phyloP scores from a whole-genome alignment of 2,888 invertebrate species.

The Chrysodeixis includens region DNA sequence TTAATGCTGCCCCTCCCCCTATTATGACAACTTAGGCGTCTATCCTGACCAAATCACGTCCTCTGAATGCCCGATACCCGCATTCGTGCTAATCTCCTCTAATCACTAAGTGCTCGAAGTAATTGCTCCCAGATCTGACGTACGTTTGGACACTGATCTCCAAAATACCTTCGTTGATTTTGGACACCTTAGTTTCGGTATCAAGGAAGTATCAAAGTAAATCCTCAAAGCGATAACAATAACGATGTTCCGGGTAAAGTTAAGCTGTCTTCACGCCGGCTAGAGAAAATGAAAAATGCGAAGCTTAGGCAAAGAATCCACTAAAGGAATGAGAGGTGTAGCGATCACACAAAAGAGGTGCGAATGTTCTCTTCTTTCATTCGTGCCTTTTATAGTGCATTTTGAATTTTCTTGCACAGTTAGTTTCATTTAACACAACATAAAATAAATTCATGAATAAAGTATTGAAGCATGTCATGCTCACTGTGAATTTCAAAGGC shows the following conservation, averaged over 20 bases:
- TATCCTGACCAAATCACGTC: slow-evolving; percentile 5
- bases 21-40: neutral
- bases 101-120: slow-evolving; percentile 1
- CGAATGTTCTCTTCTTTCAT: slow-evolving; percentile 21
- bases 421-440: neutral
- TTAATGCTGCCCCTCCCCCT: slow-evolving; percentile 6
- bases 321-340: slow-evolving; percentile 44
- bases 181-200: slow-evolving; percentile 2
- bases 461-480: neutral
- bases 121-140: neutral
- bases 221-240: slow-evolving; percentile 45
- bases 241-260: slow-evolving; percentile 46
- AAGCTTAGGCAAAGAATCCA: slow-evolving; percentile 50
- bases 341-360: slow-evolving; percentile 27
- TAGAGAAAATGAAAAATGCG: slow-evolving; percentile 53
- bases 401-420: neutral
- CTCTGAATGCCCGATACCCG: slow-evolving; percentile 6
- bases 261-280: slow-evolving; percentile 50
- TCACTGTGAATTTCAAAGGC: neutral
- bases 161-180: neutral
- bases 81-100: neutral
- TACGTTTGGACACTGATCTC: neutral
- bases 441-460: neutral
- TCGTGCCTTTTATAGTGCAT: slow-evolving; percentile 23
- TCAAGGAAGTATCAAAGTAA: slow-evolving; percentile 30